These are phyloP conservation scores for Aphelinus certus DNA, from an alignment of 1,140 invertebrate species.

Conservation along the genomic window DNA sequence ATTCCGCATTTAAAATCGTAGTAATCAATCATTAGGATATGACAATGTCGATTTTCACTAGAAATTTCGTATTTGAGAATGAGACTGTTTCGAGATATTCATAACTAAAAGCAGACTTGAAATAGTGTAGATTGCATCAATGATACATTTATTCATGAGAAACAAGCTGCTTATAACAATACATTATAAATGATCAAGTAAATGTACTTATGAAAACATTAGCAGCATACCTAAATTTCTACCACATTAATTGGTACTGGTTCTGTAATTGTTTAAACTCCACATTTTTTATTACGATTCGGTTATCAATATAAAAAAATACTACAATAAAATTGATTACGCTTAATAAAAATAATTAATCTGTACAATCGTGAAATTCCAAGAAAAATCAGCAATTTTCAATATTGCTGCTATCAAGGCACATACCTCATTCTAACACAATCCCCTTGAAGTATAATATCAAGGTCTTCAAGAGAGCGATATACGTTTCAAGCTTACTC, in stretches of 20 bases:
- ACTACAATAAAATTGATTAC: slow-evolving; percentile 16
- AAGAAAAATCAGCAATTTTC: slow-evolving; percentile 9
- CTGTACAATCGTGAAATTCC: slow-evolving; percentile 23
- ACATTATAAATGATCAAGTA: background rate
- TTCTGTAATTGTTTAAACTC: background rate
- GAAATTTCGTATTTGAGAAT: background rate
- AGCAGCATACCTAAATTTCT: background rate
- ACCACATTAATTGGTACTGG: background rate
- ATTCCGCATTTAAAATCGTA: slow-evolving; percentile 3
- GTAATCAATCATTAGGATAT: slow-evolving; percentile 2
- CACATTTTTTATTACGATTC: background rate
- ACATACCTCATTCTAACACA: background rate
- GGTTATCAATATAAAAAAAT: background rate
- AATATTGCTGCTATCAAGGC: slow-evolving; percentile 4
- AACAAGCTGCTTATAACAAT: slow-evolving; percentile 1
- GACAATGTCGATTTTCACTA: background rate
- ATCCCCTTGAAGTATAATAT: slow-evolving; percentile 7
- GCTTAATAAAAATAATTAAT: slow-evolving; percentile 22
- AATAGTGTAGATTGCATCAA: background rate
- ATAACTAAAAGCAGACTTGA: slow-evolving; percentile 5
- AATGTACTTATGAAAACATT: slow-evolving; percentile 14
- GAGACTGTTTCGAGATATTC: background rate
- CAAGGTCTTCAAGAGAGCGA: background rate
- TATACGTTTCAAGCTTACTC: background rate
- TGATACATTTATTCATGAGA: slow-evolving; percentile 2